Base-by-base conservation (phyloP, 2,113 vertebrate genomes). In the Leptobrachium leishanense region DNA sequence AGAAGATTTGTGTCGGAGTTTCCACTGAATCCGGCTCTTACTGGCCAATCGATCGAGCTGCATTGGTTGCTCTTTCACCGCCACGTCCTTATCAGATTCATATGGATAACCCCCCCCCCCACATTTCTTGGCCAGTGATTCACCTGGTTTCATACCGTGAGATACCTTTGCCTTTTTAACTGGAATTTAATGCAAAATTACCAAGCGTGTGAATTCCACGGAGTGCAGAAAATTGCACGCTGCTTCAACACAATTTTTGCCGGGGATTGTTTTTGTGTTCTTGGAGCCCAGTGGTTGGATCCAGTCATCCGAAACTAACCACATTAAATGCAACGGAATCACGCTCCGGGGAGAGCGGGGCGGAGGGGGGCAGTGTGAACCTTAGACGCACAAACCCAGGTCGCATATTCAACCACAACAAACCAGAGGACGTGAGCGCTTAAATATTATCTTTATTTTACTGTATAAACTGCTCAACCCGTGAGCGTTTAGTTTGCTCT, bases 221-320 rank as follows among this genome's bases (percentile, higher is more conserved):
- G 8, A 50, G 46, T 1, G 4, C 46, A 50, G 46, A 50, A 50
- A 50, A 1, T 50, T 39, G n/a, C 63, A 20, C 39, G 63, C 8
- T 8, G 20, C 63, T 31, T 8, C 13, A 40, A 65, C 40, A 39
- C 39, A 43, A 62, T 31, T 31, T 31, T 31, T 31, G 20, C 20
- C 20, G 20, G 20, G 20, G 20, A 1, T 31, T 31, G 20, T 31
- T 31, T 62, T 66, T 66, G 2, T 76, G 39, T 50, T n/a, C 54
- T 76, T 76, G 41, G 15, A 68, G 43, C 75, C 57, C 39, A 11
- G 12, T 13, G 4, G 40, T 20, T 44, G 41, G 15, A 15, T 43
- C 44, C 76, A 54, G 11, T 72, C 76, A 79, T 68, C 57, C 76
- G 43, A 40, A 57, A 7, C 69, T 79, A 73, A 79, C 44, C 11